These are phyloP conservation scores for Acrocephalus kingi DNA, from an alignment of 2,113 vertebrate species.

Conservation along the genomic window DNA sequence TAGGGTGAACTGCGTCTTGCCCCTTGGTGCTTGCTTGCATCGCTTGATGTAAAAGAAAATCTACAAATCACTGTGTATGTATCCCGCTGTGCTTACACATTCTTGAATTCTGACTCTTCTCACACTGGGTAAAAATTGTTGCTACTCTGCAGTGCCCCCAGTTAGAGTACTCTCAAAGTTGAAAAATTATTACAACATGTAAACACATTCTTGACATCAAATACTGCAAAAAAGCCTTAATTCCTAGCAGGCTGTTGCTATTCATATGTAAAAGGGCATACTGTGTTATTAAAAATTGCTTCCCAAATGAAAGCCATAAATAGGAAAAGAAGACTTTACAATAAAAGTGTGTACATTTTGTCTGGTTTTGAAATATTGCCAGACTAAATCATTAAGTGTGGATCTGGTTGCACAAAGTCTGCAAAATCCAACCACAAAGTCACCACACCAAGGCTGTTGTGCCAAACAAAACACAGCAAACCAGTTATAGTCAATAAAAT, in stretches of 20 bases:
- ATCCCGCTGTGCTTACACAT: not conserved
- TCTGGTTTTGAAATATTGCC: constrained; percentile 61
- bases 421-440: constrained; percentile 63
- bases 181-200: not conserved
- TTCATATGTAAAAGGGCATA: not conserved
- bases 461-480: constrained; percentile 75
- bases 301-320: constrained; percentile 11
- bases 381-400: constrained; percentile 70
- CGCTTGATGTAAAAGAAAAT: not conserved
- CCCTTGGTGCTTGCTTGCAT: not conserved
- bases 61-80: not conserved
- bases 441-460: constrained; percentile 44
- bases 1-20: not conserved
- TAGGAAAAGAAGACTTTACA: constrained; percentile 50
- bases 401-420: constrained; percentile 73
- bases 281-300: not conserved
- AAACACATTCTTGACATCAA: not conserved
- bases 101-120: not conserved
- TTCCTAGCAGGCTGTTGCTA: not conserved
- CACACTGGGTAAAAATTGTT: not conserved
- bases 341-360: constrained; percentile 61
- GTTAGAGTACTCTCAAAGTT: not conserved
- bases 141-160: not conserved
- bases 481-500: constrained; percentile 69
- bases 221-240: not conserved